phyloP scores from a whole-genome alignment of 1,140 invertebrate species.

The Camponotus pennsylvanicus region DNA sequence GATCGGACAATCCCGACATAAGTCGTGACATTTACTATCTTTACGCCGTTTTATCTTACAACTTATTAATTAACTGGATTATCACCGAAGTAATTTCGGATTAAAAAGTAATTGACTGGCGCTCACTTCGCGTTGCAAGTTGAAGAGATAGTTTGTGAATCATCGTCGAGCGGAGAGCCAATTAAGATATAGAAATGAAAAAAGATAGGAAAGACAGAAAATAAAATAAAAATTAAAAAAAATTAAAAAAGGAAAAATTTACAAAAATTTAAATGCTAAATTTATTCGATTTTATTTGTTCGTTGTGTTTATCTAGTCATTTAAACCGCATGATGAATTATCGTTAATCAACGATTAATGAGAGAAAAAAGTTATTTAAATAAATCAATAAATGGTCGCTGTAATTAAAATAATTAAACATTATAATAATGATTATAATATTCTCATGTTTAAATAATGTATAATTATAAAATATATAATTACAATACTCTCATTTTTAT shows the following conservation, averaged over 20 bases:
- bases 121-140: neutral
- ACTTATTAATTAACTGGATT: constrained; percentile 69
- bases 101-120: constrained; percentile 71
- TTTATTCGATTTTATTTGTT: constrained; percentile 5
- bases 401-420: neutral
- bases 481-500: neutral
- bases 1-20: neutral
- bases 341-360: neutral
- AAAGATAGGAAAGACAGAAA: constrained; percentile 46
- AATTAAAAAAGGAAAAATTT: constrained; percentile 27
- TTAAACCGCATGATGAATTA: neutral
- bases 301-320: neutral
- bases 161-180: constrained; percentile 19
- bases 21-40: neutral
- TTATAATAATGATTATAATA: neutral
- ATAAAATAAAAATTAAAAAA: no score
- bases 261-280: constrained; percentile 14
- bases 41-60: constrained; percentile 35
- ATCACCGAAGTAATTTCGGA: constrained; percentile 72
- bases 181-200: constrained; percentile 58
- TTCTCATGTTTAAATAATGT: neutral
- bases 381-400: neutral
- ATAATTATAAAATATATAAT: no score
- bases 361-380: neutral
- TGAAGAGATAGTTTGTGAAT: constrained; percentile 38